These are phyloP conservation scores for Oscheius sp. DNA, from an alignment of 2,888 invertebrate genomes.

Conservation along the genomic window DNA sequence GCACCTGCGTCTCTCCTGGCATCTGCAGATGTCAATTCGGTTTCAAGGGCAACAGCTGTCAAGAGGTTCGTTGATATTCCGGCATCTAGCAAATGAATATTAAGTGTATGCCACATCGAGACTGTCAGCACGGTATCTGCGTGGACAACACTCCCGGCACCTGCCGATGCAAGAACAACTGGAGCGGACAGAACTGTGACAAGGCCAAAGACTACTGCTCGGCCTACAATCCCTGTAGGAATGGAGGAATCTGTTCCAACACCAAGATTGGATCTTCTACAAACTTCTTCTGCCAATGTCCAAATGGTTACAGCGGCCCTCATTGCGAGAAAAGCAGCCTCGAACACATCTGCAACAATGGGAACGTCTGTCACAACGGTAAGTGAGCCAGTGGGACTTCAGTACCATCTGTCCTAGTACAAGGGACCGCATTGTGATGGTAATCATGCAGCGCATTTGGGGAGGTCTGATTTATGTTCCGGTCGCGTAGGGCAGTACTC, in stretches of 20 bases:
- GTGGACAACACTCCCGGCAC: constrained; percentile 27
- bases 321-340: constrained; percentile 27
- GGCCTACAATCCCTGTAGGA: constrained; percentile 25
- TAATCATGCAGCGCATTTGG: constrained; percentile 35
- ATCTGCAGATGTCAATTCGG: constrained; percentile 31
- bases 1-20: constrained; percentile 33
- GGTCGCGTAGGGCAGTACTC: not conserved
- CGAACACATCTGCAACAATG: constrained; percentile 22
- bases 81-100: constrained; percentile 3
- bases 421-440: constrained; percentile 38
- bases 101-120: constrained; percentile 27
- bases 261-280: not conserved
- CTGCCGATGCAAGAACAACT: constrained; percentile 22
- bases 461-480: constrained; percentile 37
- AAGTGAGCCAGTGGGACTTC: constrained; percentile 10
- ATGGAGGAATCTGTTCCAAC: constrained; percentile 33
- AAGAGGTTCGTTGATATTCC: constrained; percentile 27
- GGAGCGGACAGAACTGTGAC: constrained; percentile 31
- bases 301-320: constrained; percentile 26
- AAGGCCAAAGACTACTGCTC: constrained; percentile 27
- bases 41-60: constrained; percentile 28
- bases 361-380: constrained; percentile 32
- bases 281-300: constrained; percentile 24
- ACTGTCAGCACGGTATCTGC: constrained; percentile 31
- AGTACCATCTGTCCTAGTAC: constrained; percentile 22